Conservation (phyloP, 2,113 vertebrate genomes). For the Raphicerus campestris region DNA sequence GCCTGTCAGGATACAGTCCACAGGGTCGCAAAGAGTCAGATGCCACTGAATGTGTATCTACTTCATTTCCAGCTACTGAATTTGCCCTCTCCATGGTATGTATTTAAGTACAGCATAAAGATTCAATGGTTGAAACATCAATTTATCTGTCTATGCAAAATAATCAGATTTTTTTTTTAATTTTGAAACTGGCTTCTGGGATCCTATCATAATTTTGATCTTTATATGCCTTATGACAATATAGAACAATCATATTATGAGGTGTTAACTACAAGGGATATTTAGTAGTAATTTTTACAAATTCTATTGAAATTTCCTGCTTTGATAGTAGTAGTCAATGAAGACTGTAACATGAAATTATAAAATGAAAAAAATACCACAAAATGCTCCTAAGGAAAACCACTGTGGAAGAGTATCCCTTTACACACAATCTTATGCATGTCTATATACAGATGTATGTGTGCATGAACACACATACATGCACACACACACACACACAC, state of each 20-base stretch:
- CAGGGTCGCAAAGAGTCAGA: not conserved
- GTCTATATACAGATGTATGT: not conserved
- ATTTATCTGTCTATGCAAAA: not conserved
- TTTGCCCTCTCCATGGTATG: not conserved
- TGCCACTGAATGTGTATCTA: not conserved
- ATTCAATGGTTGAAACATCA: not conserved
- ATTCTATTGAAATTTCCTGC: not conserved
- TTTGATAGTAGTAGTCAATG: not conserved
- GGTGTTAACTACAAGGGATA: not conserved
- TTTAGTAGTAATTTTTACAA: not conserved
- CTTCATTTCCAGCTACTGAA: not conserved
- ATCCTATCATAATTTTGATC: not conserved
- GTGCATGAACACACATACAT: rapidly evolving
- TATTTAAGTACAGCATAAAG: not conserved
- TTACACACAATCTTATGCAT: not conserved
- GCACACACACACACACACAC: not conserved
- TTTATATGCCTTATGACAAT: not conserved
- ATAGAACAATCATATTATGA: not conserved
- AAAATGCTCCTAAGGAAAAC: not conserved
- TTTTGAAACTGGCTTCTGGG: not conserved
- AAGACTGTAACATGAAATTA: not conserved
- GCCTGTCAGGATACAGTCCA: not conserved
- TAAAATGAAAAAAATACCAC: not conserved
- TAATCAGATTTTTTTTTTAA: not conserved
- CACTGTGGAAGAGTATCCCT: not conserved